Evolutionary conservation across 2,888 invertebrate genomes (phyloP).

Genomic region (Tipula unca): DNA sequence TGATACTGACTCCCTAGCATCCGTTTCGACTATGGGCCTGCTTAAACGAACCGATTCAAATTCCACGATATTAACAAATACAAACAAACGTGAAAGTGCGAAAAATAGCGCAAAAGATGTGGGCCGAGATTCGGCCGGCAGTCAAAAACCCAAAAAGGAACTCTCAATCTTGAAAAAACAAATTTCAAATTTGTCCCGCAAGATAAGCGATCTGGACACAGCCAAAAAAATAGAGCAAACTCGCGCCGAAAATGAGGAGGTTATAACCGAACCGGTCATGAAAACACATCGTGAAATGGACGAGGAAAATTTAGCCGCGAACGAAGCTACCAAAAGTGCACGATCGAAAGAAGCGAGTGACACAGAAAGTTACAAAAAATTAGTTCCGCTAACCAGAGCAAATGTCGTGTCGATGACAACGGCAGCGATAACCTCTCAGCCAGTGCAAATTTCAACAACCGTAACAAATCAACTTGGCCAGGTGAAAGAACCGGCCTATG

Average conservation of each 20-base stretch:
- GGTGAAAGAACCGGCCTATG: neutral
- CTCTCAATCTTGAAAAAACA: neutral
- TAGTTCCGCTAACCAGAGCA: slow-evolving; percentile 29
- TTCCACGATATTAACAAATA: neutral
- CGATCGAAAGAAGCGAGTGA: slow-evolving; percentile 17
- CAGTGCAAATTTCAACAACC: slow-evolving; percentile 47
- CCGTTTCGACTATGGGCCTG: neutral
- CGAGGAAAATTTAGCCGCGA: neutral
- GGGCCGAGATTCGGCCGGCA: slow-evolving; percentile 33
- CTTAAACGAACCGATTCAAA: slow-evolving; percentile 14
- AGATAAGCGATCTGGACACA: slow-evolving; percentile 21
- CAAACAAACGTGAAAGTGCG: neutral
- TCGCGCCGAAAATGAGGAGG: slow-evolving; percentile 27
- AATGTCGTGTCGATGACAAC: slow-evolving; percentile 49
- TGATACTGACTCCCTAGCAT: neutral
- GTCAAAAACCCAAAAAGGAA: slow-evolving; percentile 22
- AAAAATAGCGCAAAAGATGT: neutral
- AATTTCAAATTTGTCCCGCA: neutral
- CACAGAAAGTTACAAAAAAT: slow-evolving; percentile 25
- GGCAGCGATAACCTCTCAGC: slow-evolving; percentile 50
- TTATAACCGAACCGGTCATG: slow-evolving; percentile 24
- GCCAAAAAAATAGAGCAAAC: slow-evolving; percentile 19
- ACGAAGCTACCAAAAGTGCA: neutral
- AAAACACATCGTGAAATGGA: slow-evolving; percentile 23
- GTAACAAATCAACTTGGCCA: slow-evolving; percentile 47